Base-by-base conservation (phyloP, 2,113 vertebrate species). In the Harpagus bidentatus region DNA sequence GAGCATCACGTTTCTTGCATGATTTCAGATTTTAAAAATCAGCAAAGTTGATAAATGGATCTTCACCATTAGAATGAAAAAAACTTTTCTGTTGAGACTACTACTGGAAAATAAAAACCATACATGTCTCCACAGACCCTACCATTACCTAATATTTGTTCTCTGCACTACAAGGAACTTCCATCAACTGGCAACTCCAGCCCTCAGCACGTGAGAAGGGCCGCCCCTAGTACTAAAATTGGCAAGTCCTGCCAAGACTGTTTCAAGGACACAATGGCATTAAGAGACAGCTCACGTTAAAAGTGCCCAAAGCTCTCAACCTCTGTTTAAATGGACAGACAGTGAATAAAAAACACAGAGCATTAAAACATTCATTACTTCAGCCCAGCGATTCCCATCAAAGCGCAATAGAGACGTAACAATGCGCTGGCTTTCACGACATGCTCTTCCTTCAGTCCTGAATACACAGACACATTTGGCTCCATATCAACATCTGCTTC, bases 321-420 rank as follows among this genome's bases (percentile, higher is more conserved):
- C 66, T 59, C 36, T 40, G 28, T 62, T 74, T 81, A 56, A 56
- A 40, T 0, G 19, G 18, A 28, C 52, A 71, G 59, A 31, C 25
- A 47, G 36, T 0, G 17, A 88, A 19, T 22, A 67, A 82, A 61
- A 48, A 88, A 13, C 69, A 58, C 26, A 72, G 23, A 92, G 87
- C 83, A 86, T 7, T 28, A 88, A 92, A 71, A 71, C 19, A 40
- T 8, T 61, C 66, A 95, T 91, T 98, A 99, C 99, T 99, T 99
- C 97, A 99, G 99, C 26, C 99, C 99, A 52, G 99, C 99, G 15
- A 99, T 99, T 70, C 99, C 99, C 99, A 99, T 99, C 87, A 99
- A 98, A 22, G 99, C 99, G 23, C 99, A 99, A 97, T 99, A 99
- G 34, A 99, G 98, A 7, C 99, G 97, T 40, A 99, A 97, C 97